Percentiles rank a stretch among this genome's conserved stretches.
These are phyloP conservation scores for Bujurquina vittata DNA, from an alignment of 2,113 vertebrate genomes.

Conservation along the genomic window DNA sequence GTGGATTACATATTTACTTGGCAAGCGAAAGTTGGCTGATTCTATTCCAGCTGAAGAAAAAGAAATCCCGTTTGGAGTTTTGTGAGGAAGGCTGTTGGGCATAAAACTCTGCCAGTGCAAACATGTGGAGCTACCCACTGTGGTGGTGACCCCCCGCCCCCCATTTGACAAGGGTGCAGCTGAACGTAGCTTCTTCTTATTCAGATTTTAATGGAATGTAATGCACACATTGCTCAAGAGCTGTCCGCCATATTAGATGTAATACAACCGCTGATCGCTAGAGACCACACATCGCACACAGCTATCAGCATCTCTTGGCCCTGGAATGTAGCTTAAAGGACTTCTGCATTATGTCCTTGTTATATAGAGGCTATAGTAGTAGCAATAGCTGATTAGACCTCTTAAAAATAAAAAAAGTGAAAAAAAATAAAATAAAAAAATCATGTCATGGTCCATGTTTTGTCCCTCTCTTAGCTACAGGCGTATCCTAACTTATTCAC, in stretches of 20 bases:
- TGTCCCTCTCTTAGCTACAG: neutral
- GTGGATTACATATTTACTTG: neutral
- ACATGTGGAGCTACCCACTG: neutral
- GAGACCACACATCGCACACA: neutral
- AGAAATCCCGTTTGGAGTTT: neutral
- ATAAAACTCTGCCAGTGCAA: neutral
- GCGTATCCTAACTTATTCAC: neutral
- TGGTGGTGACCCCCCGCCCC: neutral
- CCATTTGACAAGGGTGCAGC: neutral
- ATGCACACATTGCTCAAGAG: no score
- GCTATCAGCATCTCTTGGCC: neutral
- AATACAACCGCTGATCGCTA: no score
- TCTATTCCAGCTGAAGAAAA: neutral
- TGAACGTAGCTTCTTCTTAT: neutral
- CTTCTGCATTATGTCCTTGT: neutral
- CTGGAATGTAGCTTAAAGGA: neutral
- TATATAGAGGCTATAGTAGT: neutral
- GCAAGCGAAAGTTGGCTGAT: neutral
- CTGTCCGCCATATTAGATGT: no score
- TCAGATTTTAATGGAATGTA: neutral
- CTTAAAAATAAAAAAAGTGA: neutral
- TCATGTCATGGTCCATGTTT: neutral
- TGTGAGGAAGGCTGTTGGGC: neutral
- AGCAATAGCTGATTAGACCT: rapidly evolving
- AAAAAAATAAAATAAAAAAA: no score